Evolutionary conservation across 2,113 vertebrate genomes (phyloP).

Genomic region (Cichladusa arquata): DNA sequence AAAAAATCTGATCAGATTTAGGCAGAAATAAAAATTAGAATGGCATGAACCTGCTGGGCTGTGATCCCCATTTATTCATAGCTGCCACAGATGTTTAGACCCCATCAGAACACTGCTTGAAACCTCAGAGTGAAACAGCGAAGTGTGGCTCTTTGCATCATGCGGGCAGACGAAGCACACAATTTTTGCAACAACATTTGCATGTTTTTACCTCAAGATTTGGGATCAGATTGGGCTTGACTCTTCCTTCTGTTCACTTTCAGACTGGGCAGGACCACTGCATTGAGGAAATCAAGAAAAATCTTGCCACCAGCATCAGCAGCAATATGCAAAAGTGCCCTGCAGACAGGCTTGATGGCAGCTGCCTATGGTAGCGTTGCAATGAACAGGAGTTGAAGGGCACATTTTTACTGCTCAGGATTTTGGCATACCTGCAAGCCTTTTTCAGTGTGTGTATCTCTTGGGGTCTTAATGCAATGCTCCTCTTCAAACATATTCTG

Average conservation of each 20-base stretch:
- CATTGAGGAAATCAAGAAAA: not conserved
- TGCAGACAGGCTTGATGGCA: not conserved
- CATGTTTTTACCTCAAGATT: slow-evolving; percentile 15
- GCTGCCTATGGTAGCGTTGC: not conserved
- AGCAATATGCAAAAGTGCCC: not conserved
- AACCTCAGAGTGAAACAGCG: slow-evolving; percentile 13
- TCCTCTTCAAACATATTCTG: not conserved
- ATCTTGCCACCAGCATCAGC: not conserved
- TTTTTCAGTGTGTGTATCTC: not conserved
- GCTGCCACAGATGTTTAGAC: not conserved
- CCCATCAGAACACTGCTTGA: slow-evolving; percentile 36
- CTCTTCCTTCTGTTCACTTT: not conserved
- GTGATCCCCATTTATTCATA: slow-evolving; percentile 2
- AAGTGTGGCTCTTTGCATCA: slow-evolving; percentile 7
- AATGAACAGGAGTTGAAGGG: not conserved
- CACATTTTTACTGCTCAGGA: not conserved
- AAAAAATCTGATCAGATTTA: slow-evolving; percentile 47
- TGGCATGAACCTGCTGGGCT: slow-evolving; percentile 49
- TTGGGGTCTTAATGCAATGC: not conserved
- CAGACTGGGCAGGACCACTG: not conserved
- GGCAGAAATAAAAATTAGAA: slow-evolving; percentile 59
- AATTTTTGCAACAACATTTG: slow-evolving; percentile 39
- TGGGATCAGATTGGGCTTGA: not conserved
- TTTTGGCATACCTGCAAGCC: not conserved
- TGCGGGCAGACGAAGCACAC: slow-evolving; percentile 11